Base-by-base conservation (phyloP, 2,797 vertebrate genomes). In the Sciurus carolinensis region DNA sequence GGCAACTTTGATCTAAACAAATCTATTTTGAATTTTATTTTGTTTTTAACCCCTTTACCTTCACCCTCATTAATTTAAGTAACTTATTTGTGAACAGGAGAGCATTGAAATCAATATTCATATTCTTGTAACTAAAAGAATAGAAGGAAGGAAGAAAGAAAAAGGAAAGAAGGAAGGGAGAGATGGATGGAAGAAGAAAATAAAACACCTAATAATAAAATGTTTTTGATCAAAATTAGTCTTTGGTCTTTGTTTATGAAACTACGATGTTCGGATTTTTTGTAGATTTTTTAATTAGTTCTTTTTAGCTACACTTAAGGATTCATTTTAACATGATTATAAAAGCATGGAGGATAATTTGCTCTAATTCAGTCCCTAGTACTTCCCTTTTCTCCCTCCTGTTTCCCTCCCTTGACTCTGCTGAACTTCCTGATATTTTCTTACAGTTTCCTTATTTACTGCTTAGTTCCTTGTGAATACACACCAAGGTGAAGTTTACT, bases 81-180 rank as follows among this genome's bases (percentile, higher is more conserved):
- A 91, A 83, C 5, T 39, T 57, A n/a, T 77, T 87, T 17, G 28
- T 47, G 10, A 5, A 39, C 12, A 22, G 22, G 2, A 87, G 18
- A 39, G 3, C 4, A 28, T 18, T 39, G 26, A 4, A 87, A 77
- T 15, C 54, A 26, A 52, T 71, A 5, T 3, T 42, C 4, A n/a
- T 18, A 28, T 47, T 52, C 24, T 47, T 11, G 42, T 64, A 57
- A 67, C 36, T 39, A 79, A 1, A 59, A 24, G 24, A 26, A 62
- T 50, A 13, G 22, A 13, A 7, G 7, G 20, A 12, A 69, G 14
- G 1, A 44, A 30, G 1, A 5, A 22, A 57, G 54, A 22, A 57
- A 8, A 28, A 64, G 10, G 20, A 7, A 17, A 30, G 4, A 5
- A 36, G 1, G 30, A 9, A 26, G 24, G 10, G 1, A 36, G 3